Evolutionary conservation across 2,113 vertebrate species (phyloP), one percentile per base, ranked within the genome.

Genomic region (Apodemus sylvaticus): DNA sequence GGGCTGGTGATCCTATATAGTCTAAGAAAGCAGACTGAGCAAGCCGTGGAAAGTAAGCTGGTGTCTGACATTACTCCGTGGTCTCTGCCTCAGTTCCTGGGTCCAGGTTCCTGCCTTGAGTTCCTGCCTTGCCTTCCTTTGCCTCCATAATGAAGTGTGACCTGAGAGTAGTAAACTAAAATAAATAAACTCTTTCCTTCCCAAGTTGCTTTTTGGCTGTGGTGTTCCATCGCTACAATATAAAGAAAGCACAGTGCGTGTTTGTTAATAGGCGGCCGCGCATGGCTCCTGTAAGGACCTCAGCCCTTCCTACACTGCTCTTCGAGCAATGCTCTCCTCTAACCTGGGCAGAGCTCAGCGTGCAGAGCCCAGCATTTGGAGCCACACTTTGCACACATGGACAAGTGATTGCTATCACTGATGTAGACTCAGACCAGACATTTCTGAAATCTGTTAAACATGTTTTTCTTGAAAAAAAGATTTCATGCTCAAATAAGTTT

Each of bases 401-500:
- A 85, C 45, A 24, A 78, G 26, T 85, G 17, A 88, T 45, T 70
- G 42, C 22, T 82, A 9, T 87, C 39, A 22, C 58, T 79, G 55
- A n/a, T 29, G 45, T 74, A 34, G 71, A 86, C 24, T 93, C 48
- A 82, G 74, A 51, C 45, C 89, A 91, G 60, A 83, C 42, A 76
- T 76, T 74, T 86, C 85, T 89, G 81, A 89, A 89, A 95, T 70
- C 19, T 42, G 16, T 66, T 95, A 71, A 79, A 55, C 29, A n/a
- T 51, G 39, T 86, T 94, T 94, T 92, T 86, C 85, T 70, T 89
- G 39, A 77, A 36, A 85, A 90, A 51, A 95, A 48, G 7, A n/a
- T 92, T 92, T 92, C 73, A 76, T 92, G 73, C 66, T 94, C 58
- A 81, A 53, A 31, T 89, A 78, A 88, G 26, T 86, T 92, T 92